Evolutionary conservation across 2,888 invertebrate genomes (phyloP), one percentile per base, ranked within the genome.

Genomic region (Brenthis daphne): DNA sequence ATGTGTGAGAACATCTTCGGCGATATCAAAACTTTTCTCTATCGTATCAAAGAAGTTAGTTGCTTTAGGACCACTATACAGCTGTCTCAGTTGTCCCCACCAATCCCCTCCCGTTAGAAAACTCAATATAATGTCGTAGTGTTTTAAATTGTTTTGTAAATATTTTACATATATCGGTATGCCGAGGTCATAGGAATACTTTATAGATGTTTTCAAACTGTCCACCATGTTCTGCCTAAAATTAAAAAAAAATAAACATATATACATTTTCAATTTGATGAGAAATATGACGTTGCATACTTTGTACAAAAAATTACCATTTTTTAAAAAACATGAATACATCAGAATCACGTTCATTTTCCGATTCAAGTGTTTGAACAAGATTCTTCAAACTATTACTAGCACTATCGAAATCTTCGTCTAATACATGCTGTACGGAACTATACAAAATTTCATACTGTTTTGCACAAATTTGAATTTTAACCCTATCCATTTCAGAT

Each of bases 71-170:
- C 91, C 91, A 13, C 76, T 79, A 73, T 91, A 93, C 20, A 88
- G 61, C 0, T 73, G 51, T 33, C 82, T 81, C 14, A 92, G 74
- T 0, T 79, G 79, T 1, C 51, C 71, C 93, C 93, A 93, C 93
- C 93, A 93, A 70, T 92, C 81, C 0, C 78, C 84, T 0, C 91
- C 92, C 0, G 87, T 75, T 1, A 92, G 77, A 77, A 92, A 91
- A 37, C 80, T 80, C 0, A 89, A 68, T 0, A 91, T 79, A 5
- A 93, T 74, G 53, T 82, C 78, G 69, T 88, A 88, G 69, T 89
- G 85, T 65, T 84, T 82, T 1, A 92, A 64, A 69, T 84, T 89
- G 8, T 81, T 86, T 53, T 90, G 88, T 0, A 93, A 76, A 73
- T 90, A 92, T 73, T 90, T 84, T 8, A 93, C 75, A 77, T 89